Evolutionary conservation across 2,888 invertebrate genomes (phyloP).

Genomic region (Epinotia bilunana): DNA sequence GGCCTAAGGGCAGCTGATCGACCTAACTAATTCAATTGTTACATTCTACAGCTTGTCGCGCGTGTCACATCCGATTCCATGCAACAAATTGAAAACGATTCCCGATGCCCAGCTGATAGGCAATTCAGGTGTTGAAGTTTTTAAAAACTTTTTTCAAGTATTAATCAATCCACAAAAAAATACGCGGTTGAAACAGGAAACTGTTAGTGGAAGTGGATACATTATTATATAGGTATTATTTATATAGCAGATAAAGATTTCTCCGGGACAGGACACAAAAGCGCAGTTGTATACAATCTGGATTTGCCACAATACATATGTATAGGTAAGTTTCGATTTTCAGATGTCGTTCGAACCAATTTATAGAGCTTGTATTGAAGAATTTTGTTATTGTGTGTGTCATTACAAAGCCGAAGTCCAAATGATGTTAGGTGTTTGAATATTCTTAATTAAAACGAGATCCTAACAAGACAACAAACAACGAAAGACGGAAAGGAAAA

Average conservation of each 20-base stretch:
- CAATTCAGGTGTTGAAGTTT: slow-evolving; percentile 37
- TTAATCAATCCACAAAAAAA: not conserved
- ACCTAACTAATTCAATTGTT: slow-evolving; percentile 32
- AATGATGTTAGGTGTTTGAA: not conserved
- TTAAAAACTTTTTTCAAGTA: slow-evolving; percentile 17
- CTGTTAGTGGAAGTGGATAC: not conserved
- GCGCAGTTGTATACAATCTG: too few relatives aligned
- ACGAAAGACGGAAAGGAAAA: not conserved
- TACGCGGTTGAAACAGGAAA: not conserved
- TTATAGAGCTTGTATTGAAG: too few relatives aligned
- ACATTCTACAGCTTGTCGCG: slow-evolving; percentile 30
- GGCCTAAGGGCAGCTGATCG: slow-evolving; percentile 25
- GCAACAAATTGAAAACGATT: slow-evolving; percentile 43
- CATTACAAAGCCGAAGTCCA: too few relatives aligned
- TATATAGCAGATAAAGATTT: too few relatives aligned
- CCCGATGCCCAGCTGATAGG: slow-evolving; percentile 33
- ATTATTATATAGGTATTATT: too few relatives aligned
- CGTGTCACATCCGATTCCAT: slow-evolving; percentile 32
- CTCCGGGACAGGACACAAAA: too few relatives aligned
- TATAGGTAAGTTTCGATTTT: too few relatives aligned
- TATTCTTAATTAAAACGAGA: not conserved
- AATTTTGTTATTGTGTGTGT: too few relatives aligned
- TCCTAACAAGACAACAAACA: not conserved
- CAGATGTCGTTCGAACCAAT: too few relatives aligned
- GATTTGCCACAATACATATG: too few relatives aligned